A percentile compares a stretch with the other conserved stretches of the same genome.
These are phyloP conservation scores for Uloborus diversus DNA, from an alignment of 1,140 invertebrate species.

Conservation along the genomic window DNA sequence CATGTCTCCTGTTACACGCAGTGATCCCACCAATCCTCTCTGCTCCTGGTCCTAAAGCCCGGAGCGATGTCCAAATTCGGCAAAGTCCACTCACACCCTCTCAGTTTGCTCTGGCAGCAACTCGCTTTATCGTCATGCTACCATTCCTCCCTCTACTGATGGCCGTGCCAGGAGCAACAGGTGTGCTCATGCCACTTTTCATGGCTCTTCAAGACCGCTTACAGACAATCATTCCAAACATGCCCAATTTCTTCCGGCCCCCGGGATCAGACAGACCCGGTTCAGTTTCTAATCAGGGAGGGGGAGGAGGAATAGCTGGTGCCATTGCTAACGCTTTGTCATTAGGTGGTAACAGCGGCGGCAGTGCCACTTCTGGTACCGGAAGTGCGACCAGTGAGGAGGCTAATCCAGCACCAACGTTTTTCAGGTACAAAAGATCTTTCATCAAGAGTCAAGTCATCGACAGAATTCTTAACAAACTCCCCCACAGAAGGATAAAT, in stretches of 20 bases:
- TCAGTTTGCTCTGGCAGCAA: constrained; percentile 27
- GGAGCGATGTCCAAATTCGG: neutral
- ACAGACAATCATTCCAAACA: constrained; percentile 23
- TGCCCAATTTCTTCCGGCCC: neutral
- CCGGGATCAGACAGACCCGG: neutral
- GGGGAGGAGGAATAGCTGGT: neutral
- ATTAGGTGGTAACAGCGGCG: neutral
- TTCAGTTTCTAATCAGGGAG: neutral
- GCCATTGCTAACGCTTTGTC: too few relatives aligned
- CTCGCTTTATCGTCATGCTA: constrained; percentile 46
- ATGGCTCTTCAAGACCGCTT: constrained; percentile 47
- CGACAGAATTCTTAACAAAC: constrained; percentile 1
- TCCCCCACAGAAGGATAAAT: constrained; percentile 18
- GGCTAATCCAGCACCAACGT: neutral
- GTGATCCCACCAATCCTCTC: neutral
- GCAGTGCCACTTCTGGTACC: neutral
- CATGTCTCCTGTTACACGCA: neutral
- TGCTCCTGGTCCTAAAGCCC: neutral
- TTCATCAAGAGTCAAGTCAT: too few relatives aligned
- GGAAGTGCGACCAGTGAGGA: neutral
- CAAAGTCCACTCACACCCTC: constrained; percentile 21
- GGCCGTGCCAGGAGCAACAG: constrained; percentile 34
- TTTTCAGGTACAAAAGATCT: neutral
- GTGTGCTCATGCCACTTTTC: constrained; percentile 25
- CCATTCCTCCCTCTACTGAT: constrained; percentile 42